These are phyloP conservation scores for Leptonema lineaticorne DNA, from an alignment of 1,140 invertebrate species.

Conservation along the genomic window DNA sequence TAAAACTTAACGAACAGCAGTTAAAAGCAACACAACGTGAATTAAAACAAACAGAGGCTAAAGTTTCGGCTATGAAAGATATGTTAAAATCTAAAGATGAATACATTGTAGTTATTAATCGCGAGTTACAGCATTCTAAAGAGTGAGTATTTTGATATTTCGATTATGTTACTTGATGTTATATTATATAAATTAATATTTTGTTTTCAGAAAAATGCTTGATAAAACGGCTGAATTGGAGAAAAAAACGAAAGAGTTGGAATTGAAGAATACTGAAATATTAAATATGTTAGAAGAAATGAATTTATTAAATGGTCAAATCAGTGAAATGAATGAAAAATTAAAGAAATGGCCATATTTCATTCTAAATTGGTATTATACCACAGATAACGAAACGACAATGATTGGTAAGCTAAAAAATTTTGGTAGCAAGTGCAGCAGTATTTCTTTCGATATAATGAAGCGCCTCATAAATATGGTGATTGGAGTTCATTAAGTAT, in stretches of 20 bases:
- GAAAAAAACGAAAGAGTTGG: conserved; percentile 42
- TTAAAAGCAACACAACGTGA: conserved; percentile 3
- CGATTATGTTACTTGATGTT: not conserved
- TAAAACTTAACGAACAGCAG: conserved; percentile 1
- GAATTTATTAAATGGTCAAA: conserved; percentile 43
- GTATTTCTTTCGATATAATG: not conserved
- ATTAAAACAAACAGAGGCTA: conserved; percentile 22
- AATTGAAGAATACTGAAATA: conserved; percentile 43
- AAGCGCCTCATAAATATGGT: not conserved
- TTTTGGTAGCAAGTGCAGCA: not conserved
- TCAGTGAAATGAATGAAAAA: conserved; percentile 45
- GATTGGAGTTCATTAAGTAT: not conserved
- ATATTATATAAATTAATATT: conserved; percentile 3
- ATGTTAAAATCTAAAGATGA: conserved; percentile 26
- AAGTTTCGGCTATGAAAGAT: conserved; percentile 31
- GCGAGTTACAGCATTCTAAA: conserved; percentile 34
- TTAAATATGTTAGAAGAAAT: conserved; percentile 45
- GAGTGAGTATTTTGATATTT: conserved; percentile 24
- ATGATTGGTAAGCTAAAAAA: not conserved
- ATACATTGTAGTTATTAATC: conserved; percentile 34
- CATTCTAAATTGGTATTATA: not conserved
- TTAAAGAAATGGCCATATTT: conserved; percentile 43
- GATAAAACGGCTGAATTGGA: conserved; percentile 40
- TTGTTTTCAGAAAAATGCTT: not conserved
- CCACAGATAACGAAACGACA: not conserved